Percentiles rank a stretch among this genome's conserved stretches.
Conservation (phyloP, 2,888 invertebrate species). For the Troides oblongomaculatus region DNA sequence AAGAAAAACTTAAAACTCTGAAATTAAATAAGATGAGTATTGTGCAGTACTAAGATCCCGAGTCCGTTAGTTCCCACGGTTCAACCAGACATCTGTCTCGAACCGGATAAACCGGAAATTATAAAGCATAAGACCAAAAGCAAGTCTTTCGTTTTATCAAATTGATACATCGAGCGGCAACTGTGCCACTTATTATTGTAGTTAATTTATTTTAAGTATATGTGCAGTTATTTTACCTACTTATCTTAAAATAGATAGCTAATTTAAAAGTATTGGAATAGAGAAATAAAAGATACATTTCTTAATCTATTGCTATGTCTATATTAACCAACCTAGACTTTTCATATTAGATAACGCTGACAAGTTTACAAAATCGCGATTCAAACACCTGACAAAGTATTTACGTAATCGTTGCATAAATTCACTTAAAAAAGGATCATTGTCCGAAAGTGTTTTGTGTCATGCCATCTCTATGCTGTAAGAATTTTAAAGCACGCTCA, state of each 20-base stretch:
- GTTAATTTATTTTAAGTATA: background rate
- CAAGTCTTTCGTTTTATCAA: slow-evolving; percentile 40
- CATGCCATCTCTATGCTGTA: slow-evolving; percentile 19
- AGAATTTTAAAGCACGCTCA: background rate
- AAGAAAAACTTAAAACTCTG: slow-evolving; percentile 4
- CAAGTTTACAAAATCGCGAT: slow-evolving; percentile 17
- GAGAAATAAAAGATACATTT: background rate
- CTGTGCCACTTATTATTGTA: slow-evolving; percentile 28
- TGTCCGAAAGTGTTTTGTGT: slow-evolving; percentile 24
- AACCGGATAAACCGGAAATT: slow-evolving; percentile 74
- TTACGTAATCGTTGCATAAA: slow-evolving; percentile 34
- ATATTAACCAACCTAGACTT: slow-evolving; percentile 4
- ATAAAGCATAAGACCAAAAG: slow-evolving; percentile 37
- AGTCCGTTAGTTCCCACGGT: slow-evolving; percentile 70
- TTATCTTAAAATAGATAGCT: background rate
- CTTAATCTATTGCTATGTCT: background rate
- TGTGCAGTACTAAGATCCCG: slow-evolving; percentile 19
- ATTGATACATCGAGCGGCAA: slow-evolving; percentile 15
- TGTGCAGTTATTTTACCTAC: background rate
- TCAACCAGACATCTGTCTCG: slow-evolving; percentile 56
- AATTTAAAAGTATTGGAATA: background rate
- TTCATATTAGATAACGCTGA: slow-evolving; percentile 20
- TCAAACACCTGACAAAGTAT: slow-evolving; percentile 17
- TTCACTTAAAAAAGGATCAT: slow-evolving; percentile 26
- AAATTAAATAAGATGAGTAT: slow-evolving; percentile 15